Percentiles rank a stretch among this genome's conserved stretches.
These are phyloP conservation scores for Botrylloides violaceus DNA, from an alignment of 23 tunicate genomes.

Conservation along the genomic window DNA sequence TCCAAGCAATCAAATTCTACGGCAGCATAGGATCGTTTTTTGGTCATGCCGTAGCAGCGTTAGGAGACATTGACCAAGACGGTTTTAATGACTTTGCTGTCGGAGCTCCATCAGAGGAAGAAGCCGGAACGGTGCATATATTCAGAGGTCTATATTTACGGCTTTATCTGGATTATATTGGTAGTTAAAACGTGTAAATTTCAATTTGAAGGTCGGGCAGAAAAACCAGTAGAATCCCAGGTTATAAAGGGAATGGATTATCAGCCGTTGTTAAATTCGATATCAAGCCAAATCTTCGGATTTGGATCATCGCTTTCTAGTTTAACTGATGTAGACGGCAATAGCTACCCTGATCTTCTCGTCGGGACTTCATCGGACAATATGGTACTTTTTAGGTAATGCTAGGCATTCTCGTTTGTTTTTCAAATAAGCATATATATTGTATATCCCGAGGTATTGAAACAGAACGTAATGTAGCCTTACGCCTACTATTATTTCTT, in stretches of 20 bases:
- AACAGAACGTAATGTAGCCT: no score
- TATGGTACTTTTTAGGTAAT: slow-evolving; percentile 59
- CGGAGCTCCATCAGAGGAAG: slow-evolving; percentile 73
- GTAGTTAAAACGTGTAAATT: neutral
- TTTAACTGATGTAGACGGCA: slow-evolving; percentile 64
- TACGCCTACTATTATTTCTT: no score
- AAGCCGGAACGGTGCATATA: slow-evolving; percentile 64
- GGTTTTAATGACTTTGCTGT: slow-evolving; percentile 90
- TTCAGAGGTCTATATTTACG: slow-evolving; percentile 84
- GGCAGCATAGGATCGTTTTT: slow-evolving; percentile 75
- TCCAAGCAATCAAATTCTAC: slow-evolving; percentile 23
- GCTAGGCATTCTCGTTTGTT: no score
- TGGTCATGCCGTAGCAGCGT: slow-evolving; percentile 59
- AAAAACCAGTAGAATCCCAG: slow-evolving; percentile 33
- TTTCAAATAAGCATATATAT: no score
- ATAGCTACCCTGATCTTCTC: slow-evolving; percentile 76
- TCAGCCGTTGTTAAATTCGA: no score
- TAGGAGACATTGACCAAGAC: slow-evolving; percentile 94
- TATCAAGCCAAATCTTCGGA: slow-evolving; percentile 8
- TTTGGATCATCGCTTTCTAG: slow-evolving; percentile 78
- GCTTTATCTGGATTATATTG: no score
- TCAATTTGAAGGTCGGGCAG: neutral
- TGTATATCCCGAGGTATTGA: no score
- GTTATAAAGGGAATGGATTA: slow-evolving; percentile 37
- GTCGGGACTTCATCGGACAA: slow-evolving; percentile 55